Evolutionary conservation across 1,140 invertebrate genomes (phyloP), one percentile per base, ranked within the genome.

Genomic region (Luehdorfia chinensis): DNA sequence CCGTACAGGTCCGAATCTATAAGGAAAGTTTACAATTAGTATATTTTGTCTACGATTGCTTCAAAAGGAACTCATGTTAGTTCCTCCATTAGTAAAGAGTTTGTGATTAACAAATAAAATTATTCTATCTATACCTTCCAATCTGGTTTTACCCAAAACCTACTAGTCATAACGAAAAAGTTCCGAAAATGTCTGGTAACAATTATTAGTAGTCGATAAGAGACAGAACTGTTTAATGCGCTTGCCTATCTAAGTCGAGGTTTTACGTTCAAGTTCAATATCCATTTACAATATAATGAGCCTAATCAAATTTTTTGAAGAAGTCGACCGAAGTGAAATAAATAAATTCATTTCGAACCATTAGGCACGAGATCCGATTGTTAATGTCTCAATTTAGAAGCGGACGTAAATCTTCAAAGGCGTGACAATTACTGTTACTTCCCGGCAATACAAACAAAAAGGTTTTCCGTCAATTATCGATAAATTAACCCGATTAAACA

Each of bases 381-480:
- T 86, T 84, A 86, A 86, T 86, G 83, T 86, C 83, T 86, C 78
- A 86, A 86, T 86, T 86, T 86, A 86, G 83, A 80, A 79, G 80
- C 79, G 78, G 69, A 75, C 83, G 83, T 86, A 86, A 86, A 86
- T 86, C 78, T 83, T 86, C 75, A 79, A 81, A 86, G 81, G 79
- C 83, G 79, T 86, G 83, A 86, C 83, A 86, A 86, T 86, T 86
- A 84, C 83, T 86, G 83, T 86, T 86, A 84, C 77, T 86, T 84
- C 62, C 81, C 77, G 77, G 74, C 77, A 81, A 76, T 78, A 83
- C 83, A 86, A 86, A 86, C 79, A 86, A 86, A 83, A 86, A 86
- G 83, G 78, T 72, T 84, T 78, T 83, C 77, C 79, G 83, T 83
- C 83, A 86, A 86, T 86, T 86, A 86, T 86, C 78, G 83, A 86